phyloP scores from a whole-genome alignment of 1,140 invertebrate genomes.

The Drosophila mojavensis region DNA sequence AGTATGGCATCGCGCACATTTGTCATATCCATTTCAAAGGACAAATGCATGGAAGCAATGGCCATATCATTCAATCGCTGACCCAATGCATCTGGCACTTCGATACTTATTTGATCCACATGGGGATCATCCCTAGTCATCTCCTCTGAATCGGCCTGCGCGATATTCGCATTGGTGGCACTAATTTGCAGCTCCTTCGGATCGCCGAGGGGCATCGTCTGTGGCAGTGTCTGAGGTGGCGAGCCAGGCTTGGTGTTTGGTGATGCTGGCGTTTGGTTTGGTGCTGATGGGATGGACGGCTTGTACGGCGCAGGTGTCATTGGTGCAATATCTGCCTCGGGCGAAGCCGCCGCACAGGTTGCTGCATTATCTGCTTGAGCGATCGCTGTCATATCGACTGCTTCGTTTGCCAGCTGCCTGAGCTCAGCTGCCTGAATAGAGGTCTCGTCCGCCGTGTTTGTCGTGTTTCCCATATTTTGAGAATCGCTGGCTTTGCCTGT shows the following conservation, averaged over 20 bases:
- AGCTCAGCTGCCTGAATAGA: background rate
- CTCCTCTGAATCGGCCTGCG: background rate
- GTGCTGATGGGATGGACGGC: conserved; percentile 11
- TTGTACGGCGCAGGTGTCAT: conserved; percentile 1
- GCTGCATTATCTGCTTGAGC: background rate
- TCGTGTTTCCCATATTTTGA: too few relatives aligned
- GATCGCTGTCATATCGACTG: background rate
- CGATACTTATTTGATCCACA: conserved; percentile 41
- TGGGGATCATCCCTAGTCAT: background rate
- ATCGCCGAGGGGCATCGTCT: conserved; percentile 21
- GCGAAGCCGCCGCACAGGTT: background rate
- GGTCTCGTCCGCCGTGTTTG: background rate
- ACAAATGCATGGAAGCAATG: conserved; percentile 70
- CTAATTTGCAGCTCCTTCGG: conserved; percentile 12
- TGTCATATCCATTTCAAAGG: conserved; percentile 79
- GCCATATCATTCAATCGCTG: conserved; percentile 61
- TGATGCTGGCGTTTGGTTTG: background rate
- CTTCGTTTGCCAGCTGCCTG: background rate
- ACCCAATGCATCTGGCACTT: conserved; percentile 51
- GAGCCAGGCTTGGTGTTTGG: background rate
- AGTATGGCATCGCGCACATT: conserved; percentile 58
- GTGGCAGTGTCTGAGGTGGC: background rate
- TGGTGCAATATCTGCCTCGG: conserved; percentile 9
- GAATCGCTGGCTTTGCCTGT: too few relatives aligned
- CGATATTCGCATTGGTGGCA: background rate